Evolutionary conservation across 2,797 vertebrate genomes (phyloP).

Genomic region (Artibeus lituratus): DNA sequence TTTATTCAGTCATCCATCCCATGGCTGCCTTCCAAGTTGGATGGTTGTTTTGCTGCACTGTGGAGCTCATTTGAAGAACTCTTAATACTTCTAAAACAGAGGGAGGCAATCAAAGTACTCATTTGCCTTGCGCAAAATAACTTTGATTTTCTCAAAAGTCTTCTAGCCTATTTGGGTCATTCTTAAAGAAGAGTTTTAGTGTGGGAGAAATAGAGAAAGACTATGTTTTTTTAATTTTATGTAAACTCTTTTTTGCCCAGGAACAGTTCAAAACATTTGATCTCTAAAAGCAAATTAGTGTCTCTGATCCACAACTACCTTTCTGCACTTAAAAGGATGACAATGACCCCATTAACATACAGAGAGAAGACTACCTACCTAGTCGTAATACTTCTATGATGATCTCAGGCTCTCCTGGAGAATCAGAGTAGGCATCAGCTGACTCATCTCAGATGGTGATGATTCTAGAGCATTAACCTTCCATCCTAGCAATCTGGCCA

Average conservation of each 20-base stretch:
- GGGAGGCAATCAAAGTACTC: constrained; percentile 45
- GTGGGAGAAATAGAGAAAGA: neutral
- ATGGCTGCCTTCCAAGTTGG: constrained; percentile 56
- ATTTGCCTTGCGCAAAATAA: constrained; percentile 41
- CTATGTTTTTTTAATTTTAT: constrained; percentile 6
- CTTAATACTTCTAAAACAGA: constrained; percentile 60
- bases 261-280: neutral
- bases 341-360: neutral
- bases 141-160: constrained; percentile 46
- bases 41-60: constrained; percentile 55
- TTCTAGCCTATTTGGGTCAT: neutral
- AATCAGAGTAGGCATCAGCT: neutral
- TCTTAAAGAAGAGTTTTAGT: constrained; percentile 21
- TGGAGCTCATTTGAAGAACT: constrained; percentile 54
- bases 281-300: constrained; percentile 31
- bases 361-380: neutral
- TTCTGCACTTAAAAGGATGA: neutral
- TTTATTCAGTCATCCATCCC: constrained; percentile 54
- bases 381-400: neutral
- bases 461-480: neutral
- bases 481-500: neutral
- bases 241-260: neutral
- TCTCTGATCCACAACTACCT: constrained; percentile 22
- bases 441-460: neutral
- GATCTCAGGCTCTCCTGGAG: neutral